Conservation (phyloP, 1,140 invertebrate species). For the Scaptomyza pallida region DNA sequence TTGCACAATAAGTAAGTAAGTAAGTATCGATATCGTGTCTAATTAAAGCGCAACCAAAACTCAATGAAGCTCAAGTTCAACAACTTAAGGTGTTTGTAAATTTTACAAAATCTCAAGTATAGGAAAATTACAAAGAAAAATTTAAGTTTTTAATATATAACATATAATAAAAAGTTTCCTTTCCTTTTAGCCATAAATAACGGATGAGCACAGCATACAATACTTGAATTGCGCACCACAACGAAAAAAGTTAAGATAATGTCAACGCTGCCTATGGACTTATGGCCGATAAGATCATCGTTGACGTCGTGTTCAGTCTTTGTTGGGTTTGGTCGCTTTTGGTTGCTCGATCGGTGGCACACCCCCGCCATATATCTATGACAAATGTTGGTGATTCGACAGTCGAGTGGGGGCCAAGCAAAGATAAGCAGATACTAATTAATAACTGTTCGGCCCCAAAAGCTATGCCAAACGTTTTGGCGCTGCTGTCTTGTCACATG, state of each 20-base stretch:
- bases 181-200: conserved; percentile 63
- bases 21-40: conserved; percentile 67
- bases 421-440: conserved; percentile 79
- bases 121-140: background rate
- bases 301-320: conserved; percentile 37
- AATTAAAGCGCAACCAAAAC: conserved; percentile 19
- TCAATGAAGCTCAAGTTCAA: too few relatives aligned
- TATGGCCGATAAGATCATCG: conserved; percentile 63
- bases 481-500: conserved; percentile 57
- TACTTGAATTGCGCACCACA: conserved; percentile 8
- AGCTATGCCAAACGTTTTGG: conserved; percentile 32
- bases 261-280: conserved; percentile 57
- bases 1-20: conserved; percentile 27
- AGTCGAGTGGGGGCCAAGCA: conserved; percentile 56
- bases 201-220: conserved; percentile 59
- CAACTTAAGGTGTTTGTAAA: conserved; percentile 1
- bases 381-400: conserved; percentile 59
- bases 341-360: too few relatives aligned
- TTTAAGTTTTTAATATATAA: too few relatives aligned
- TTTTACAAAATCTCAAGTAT: background rate
- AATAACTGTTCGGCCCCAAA: conserved; percentile 53
- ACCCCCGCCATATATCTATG: conserved; percentile 72
- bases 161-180: background rate
- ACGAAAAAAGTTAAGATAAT: conserved; percentile 60
- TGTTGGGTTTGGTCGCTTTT: background rate